Conservation (phyloP, 1,140 invertebrate genomes). For the Gonatopus flavifemur region DNA sequence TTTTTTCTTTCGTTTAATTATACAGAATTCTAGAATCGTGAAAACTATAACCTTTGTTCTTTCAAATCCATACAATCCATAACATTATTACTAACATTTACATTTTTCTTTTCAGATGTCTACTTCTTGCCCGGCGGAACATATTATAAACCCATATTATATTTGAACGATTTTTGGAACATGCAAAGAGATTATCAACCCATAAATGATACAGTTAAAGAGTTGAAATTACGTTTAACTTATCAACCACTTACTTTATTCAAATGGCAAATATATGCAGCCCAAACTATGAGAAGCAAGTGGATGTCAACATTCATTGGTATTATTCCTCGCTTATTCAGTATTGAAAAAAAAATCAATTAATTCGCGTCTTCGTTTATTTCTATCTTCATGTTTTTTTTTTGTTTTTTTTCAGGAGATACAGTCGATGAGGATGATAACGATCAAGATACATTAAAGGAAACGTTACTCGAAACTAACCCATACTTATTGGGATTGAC, state of each 20-base stretch:
- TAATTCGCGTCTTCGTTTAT: too few species aligned
- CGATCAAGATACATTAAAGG: slow-evolving; percentile 96
- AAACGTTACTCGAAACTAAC: slow-evolving; percentile 95
- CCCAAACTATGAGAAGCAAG: slow-evolving; percentile 87
- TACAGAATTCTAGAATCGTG: too few species aligned
- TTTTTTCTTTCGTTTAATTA: too few species aligned
- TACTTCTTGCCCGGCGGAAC: slow-evolving; percentile 82
- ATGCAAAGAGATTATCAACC: slow-evolving; percentile 94
- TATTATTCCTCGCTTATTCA: slow-evolving; percentile 23
- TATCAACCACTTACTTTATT: slow-evolving; percentile 93
- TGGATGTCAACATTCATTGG: slow-evolving; percentile 61
- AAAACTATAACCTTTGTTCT: too few species aligned
- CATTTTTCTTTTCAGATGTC: slow-evolving; percentile 66
- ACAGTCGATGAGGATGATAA: slow-evolving; percentile 77
- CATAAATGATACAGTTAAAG: slow-evolving; percentile 82
- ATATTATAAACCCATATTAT: slow-evolving; percentile 93
- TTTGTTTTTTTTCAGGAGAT: slow-evolving; percentile 36
- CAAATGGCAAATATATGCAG: slow-evolving; percentile 97
- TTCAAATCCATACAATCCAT: background rate
- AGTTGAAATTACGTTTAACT: slow-evolving; percentile 76
- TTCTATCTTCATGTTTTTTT: background rate
- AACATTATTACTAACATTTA: background rate
- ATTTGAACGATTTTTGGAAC: slow-evolving; percentile 98
- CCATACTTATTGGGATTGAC: slow-evolving; percentile 93
- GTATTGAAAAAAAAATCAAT: background rate